Evolutionary conservation across 2,113 vertebrate genomes (phyloP).

Genomic region (Balaeniceps rex): DNA sequence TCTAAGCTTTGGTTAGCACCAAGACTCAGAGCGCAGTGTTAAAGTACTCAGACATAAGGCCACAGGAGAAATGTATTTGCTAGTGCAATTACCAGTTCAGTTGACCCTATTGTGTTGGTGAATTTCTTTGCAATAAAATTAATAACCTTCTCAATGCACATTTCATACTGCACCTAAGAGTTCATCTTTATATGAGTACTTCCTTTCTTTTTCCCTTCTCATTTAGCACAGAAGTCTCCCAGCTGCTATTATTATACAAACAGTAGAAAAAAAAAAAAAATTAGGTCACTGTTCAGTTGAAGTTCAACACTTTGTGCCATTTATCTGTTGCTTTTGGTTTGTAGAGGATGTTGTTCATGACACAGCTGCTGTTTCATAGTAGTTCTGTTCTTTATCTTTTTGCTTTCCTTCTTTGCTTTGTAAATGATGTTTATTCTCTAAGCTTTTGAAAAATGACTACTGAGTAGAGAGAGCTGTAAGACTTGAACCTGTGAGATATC

Average conservation of each 20-base stretch:
- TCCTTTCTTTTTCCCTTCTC: fast-evolving
- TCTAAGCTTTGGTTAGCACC: background rate
- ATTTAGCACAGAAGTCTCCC: background rate
- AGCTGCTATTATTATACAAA: background rate
- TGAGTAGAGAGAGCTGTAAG: background rate
- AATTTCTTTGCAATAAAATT: background rate
- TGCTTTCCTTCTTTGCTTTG: background rate
- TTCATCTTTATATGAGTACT: background rate
- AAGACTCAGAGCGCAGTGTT: background rate
- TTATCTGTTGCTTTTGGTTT: background rate
- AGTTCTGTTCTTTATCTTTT: background rate
- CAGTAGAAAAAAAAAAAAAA: background rate
- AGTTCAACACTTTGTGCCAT: background rate
- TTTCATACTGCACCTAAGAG: background rate
- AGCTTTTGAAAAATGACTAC: background rate
- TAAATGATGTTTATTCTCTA: background rate
- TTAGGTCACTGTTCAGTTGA: background rate
- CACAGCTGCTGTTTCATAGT: background rate
- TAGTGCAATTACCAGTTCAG: background rate
- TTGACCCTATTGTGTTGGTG: background rate
- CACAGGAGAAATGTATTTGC: background rate
- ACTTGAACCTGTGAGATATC: background rate
- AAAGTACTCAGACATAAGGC: background rate
- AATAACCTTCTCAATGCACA: background rate
- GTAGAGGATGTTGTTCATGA: background rate